phyloP scores from a whole-genome alignment of 2,113 vertebrate species.

The Procavia capensis region DNA sequence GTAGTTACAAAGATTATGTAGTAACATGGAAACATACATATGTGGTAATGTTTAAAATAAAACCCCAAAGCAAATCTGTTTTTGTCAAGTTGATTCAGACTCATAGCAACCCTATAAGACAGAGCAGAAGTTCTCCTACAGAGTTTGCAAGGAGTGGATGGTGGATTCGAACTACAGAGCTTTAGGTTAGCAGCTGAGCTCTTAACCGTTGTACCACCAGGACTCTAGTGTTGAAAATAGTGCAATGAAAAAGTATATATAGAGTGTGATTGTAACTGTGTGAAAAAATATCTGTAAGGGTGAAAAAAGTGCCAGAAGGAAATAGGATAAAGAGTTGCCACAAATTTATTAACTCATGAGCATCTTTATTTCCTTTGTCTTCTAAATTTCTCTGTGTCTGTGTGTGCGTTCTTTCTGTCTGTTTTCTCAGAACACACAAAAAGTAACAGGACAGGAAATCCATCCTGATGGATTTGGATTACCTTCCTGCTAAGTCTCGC shows the following conservation, averaged over 20 bases:
- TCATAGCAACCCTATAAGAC: no score
- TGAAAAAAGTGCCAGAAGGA: not conserved
- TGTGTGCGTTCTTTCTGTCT: not conserved
- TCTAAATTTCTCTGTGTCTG: not conserved
- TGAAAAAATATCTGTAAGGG: not conserved
- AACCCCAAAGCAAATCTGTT: no score
- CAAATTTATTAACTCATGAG: not conserved
- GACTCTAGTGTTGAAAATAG: not conserved
- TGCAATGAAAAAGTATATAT: not conserved
- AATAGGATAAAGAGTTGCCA: not conserved
- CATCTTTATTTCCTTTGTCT: not conserved
- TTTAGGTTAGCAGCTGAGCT: no score
- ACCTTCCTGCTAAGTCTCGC: not conserved
- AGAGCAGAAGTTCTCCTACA: no score
- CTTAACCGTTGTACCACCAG: no score
- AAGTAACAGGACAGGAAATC: not conserved
- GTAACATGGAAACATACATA: not conserved
- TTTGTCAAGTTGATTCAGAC: no score
- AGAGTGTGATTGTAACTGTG: not conserved
- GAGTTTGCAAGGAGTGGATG: no score
- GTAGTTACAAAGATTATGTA: not conserved
- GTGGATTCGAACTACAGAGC: no score
- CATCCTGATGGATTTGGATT: not conserved
- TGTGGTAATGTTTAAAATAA: not conserved
- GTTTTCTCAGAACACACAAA: not conserved